Conservation (phyloP, 2,888 invertebrate species). For the Zootermopsis nevadensis region DNA sequence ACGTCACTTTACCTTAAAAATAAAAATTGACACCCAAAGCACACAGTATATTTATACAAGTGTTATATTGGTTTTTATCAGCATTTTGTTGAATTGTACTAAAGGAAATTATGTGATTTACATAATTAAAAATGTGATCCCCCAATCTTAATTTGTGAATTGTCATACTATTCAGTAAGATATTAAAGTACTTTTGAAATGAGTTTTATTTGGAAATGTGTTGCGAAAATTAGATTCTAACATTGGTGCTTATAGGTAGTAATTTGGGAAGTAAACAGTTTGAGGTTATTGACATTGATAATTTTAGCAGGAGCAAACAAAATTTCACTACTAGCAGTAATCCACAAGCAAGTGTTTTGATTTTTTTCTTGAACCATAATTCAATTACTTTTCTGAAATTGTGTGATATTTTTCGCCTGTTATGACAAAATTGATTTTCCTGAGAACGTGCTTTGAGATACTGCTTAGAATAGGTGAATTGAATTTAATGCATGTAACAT, state of each 20-base stretch:
- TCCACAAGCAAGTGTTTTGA: no score
- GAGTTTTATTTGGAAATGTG: slow-evolving; percentile 21
- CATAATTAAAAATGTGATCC: neutral
- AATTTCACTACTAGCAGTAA: no score
- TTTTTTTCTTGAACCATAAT: no score
- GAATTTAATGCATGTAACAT: no score
- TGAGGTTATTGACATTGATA: neutral
- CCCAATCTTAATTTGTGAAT: neutral
- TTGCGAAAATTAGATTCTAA: neutral
- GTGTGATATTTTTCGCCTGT: no score
- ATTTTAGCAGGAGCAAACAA: no score
- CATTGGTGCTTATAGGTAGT: neutral
- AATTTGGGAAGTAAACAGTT: neutral
- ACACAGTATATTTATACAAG: neutral
- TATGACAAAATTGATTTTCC: no score
- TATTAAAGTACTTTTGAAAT: slow-evolving; percentile 11
- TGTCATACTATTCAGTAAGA: neutral
- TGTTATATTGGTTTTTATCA: neutral
- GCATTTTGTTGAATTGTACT: neutral
- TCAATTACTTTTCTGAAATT: no score
- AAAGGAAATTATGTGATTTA: neutral
- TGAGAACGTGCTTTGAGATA: no score
- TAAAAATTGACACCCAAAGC: neutral
- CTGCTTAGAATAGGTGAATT: no score
- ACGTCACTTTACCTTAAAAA: neutral